Base-by-base conservation (phyloP, 2,888 invertebrate genomes). In the Brachypterus glaber region DNA sequence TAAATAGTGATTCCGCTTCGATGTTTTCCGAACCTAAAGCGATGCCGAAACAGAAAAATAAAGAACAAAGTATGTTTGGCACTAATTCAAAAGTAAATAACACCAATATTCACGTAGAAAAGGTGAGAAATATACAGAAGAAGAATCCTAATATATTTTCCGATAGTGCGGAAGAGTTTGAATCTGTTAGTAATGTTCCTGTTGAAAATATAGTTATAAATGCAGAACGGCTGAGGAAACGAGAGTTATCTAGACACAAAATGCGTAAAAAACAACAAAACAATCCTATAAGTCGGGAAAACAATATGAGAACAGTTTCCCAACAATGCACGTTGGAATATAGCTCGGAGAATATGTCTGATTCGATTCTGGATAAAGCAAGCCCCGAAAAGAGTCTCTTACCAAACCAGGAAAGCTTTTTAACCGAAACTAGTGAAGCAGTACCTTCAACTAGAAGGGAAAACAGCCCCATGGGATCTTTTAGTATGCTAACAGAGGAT, bases 31-130 rank as follows among this genome's bases (percentile, higher is more conserved):
- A 50, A 39, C 48, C 49, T 12, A 47, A 47, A 31, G 31, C 40
- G 24, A 51, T 45, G 37, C 75, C 71, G 48, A 72, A 71, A 35
- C 64, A 74, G 31, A 63, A 63, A 35, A 70, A 74, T 1, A 64
- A 67, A 13, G 53, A 53, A 21, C 51, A 48, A 25, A 74, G 71
- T 47, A 75, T 83, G 12, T 73, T 82, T 41, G 79, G 78, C 40
- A 71, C 78, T 0, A 81, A 82, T 25, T 77, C 81, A 2, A 86
- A 86, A 66, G 79, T 85, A 0, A 85, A 86, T 55, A 86, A 86
- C 46, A 85, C 82, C 0, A 86, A 86, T 58, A 73, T 86, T 45
- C 83, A 85, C 52, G 79, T 81, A 0, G 81, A 82, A 51, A 63
- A 72, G 43, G 68, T 76, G 1, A 74, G 73, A 48, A 77, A 75